phyloP scores from a whole-genome alignment of 2,797 vertebrate species.

The Anniella stebbinsi region DNA sequence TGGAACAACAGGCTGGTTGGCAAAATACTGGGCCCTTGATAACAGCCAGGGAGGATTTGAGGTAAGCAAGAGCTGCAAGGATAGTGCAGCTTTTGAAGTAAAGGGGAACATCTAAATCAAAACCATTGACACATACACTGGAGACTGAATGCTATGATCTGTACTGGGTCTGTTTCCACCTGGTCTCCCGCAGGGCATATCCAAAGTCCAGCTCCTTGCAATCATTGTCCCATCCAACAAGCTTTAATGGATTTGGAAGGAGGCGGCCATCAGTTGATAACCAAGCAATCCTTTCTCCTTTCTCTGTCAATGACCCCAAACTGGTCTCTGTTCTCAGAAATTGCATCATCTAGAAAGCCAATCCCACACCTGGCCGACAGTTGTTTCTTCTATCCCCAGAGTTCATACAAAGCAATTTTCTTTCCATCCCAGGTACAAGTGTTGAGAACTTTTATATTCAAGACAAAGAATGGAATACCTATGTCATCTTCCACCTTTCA shows the following conservation, averaged over 20 bases:
- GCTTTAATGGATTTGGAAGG: background rate
- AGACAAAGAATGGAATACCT: background rate
- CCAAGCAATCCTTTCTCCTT: background rate
- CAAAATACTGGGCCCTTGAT: background rate
- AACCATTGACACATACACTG: background rate
- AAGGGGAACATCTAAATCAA: background rate
- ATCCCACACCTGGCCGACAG: background rate
- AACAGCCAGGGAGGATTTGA: background rate
- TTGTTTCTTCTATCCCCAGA: background rate
- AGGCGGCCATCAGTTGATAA: background rate
- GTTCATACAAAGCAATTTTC: background rate
- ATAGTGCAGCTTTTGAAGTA: background rate
- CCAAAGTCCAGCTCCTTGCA: background rate
- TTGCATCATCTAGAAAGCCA: background rate
- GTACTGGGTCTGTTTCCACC: background rate
- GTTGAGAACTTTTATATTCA: background rate
- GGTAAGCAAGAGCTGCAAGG: background rate
- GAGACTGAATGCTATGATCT: background rate
- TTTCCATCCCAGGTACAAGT: background rate
- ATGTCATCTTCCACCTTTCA: background rate
- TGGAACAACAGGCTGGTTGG: slow-evolving; percentile 5
- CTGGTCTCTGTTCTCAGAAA: background rate
- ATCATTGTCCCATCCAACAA: background rate
- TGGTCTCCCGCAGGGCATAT: background rate
- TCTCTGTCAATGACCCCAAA: background rate